Conservation (phyloP, 2,888 invertebrate genomes). For the Barypeithes pellucidus region DNA sequence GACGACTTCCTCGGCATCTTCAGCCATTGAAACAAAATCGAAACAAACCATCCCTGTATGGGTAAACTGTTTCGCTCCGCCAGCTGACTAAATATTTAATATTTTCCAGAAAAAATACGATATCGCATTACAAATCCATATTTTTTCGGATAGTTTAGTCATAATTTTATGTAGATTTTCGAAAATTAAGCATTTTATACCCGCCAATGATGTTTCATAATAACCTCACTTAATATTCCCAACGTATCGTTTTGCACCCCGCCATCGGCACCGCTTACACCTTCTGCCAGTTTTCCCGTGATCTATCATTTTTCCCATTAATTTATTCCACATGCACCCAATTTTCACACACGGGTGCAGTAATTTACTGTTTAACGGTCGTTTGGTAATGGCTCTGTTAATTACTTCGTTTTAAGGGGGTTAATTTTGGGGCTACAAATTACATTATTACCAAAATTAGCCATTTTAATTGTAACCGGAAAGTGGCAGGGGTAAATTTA, state of each 20-base stretch:
- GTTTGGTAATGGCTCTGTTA: conserved; percentile 39
- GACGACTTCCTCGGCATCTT: too few species aligned
- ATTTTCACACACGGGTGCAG: conserved; percentile 54
- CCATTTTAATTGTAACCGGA: neutral
- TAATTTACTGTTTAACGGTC: conserved; percentile 59
- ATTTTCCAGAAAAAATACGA: too few species aligned
- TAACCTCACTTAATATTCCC: conserved; percentile 41
- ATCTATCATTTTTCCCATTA: conserved; percentile 55
- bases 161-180: too few species aligned
- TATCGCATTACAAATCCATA: too few species aligned
- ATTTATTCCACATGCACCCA: conserved; percentile 50
- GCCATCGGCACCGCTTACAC: conserved; percentile 32
- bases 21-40: too few species aligned
- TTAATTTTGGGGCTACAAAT: conserved; percentile 9
- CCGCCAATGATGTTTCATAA: conserved; percentile 23
- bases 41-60: too few species aligned
- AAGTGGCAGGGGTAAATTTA: too few species aligned
- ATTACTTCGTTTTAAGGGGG: conserved; percentile 25
- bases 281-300: conserved; percentile 47
- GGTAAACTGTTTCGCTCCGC: too few species aligned
- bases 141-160: too few species aligned
- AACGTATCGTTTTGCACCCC: conserved; percentile 31
- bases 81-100: too few species aligned
- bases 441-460: conserved; percentile 23
- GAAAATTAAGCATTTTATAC: neutral